These are phyloP conservation scores for Hylomyscus alleni DNA, from an alignment of 2,797 vertebrate species.

Conservation along the genomic window DNA sequence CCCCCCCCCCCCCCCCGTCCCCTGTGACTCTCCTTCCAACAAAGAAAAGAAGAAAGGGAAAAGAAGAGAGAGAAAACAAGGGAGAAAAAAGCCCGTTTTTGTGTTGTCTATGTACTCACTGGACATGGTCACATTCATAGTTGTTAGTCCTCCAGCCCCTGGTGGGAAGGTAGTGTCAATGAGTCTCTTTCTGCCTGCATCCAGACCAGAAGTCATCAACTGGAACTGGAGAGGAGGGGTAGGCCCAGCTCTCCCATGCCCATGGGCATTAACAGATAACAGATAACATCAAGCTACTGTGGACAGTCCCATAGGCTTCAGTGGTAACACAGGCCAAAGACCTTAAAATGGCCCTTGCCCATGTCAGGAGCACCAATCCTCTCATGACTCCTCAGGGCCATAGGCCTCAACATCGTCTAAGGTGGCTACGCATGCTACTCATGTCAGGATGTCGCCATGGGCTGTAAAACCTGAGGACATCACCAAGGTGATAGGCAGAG, in stretches of 20 bases:
- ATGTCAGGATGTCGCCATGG: neutral
- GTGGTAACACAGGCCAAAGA: neutral
- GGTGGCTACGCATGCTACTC: neutral
- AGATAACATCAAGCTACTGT: neutral
- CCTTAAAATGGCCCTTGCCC: neutral
- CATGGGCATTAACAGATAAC: neutral
- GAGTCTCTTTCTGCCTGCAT: neutral
- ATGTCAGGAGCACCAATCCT: neutral
- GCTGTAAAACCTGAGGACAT: no score
- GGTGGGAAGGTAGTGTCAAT: neutral
- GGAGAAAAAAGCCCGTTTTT: neutral
- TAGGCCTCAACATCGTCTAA: neutral
- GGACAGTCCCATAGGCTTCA: neutral
- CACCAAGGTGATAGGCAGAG: no score
- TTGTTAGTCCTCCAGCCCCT: neutral
- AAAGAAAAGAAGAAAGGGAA: neutral
- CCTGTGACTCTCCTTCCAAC: neutral
- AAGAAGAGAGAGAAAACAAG: neutral
- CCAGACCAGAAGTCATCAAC: neutral
- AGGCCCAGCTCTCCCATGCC: neutral
- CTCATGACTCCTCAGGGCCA: neutral
- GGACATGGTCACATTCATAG: neutral
- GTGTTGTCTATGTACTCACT: neutral
- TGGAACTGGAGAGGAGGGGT: neutral
- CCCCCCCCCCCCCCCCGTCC: neutral